phyloP scores from a whole-genome alignment of 2,888 invertebrate species.

The Agrochola litura region DNA sequence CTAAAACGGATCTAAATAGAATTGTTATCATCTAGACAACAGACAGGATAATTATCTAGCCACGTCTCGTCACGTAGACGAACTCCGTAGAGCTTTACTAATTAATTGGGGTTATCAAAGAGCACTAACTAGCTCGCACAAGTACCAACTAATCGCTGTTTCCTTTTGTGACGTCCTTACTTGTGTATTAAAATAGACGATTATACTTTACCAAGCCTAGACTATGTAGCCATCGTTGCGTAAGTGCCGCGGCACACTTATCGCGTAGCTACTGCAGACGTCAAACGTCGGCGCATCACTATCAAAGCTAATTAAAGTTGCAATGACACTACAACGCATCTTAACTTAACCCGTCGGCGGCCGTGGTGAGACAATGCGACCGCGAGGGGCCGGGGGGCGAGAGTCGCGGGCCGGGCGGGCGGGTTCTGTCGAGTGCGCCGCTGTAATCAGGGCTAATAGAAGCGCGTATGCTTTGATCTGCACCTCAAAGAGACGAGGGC shows the following conservation, averaged over 20 bases:
- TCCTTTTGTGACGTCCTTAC: slow-evolving; percentile 32
- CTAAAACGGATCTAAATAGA: slow-evolving; percentile 26
- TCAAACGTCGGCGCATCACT: slow-evolving; percentile 68
- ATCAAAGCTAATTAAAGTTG: slow-evolving; percentile 88
- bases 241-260: slow-evolving; percentile 57
- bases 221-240: slow-evolving; percentile 54
- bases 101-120: slow-evolving; percentile 55
- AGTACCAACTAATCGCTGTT: slow-evolving; percentile 26
- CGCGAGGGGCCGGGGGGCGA: slow-evolving; percentile 66
- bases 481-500: slow-evolving; percentile 86
- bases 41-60: slow-evolving; percentile 1
- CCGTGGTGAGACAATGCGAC: slow-evolving; percentile 78
- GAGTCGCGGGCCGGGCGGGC: slow-evolving; percentile 55
- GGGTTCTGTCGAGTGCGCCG: slow-evolving; percentile 75
- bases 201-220: slow-evolving; percentile 21
- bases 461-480: slow-evolving; percentile 89
- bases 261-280: slow-evolving; percentile 49
- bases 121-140: slow-evolving; percentile 5
- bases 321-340: slow-evolving; percentile 84
- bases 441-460: slow-evolving; percentile 90
- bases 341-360: slow-evolving; percentile 79
- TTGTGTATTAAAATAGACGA: slow-evolving; percentile 35
- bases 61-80: slow-evolving; percentile 47
- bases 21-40: slow-evolving; percentile 20
- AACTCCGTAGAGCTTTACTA: slow-evolving; percentile 4